Evolutionary conservation across 2,797 vertebrate genomes (phyloP).

Genomic region (Anomalospiza imberbis): DNA sequence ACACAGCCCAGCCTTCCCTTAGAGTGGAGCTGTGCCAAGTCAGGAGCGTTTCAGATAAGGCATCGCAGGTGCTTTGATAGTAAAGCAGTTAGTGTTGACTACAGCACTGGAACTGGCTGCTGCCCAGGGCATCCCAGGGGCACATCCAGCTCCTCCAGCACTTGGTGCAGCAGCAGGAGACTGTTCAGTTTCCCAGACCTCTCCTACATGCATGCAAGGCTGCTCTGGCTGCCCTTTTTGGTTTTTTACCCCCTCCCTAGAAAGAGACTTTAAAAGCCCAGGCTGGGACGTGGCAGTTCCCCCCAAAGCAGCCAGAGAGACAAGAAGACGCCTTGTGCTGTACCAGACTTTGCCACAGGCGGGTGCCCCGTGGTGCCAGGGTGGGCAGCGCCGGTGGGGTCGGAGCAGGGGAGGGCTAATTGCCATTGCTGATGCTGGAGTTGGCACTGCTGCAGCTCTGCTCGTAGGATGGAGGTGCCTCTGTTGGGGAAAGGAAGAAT

Average conservation of each 20-base stretch:
- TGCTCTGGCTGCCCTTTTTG: neutral
- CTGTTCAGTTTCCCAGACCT: neutral
- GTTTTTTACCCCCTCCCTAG: neutral
- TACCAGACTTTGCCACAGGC: constrained; percentile 21
- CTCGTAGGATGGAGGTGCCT: constrained; percentile 94
- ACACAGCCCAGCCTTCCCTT: neutral
- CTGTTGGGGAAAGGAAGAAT: constrained; percentile 63
- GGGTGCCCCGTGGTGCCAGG: neutral
- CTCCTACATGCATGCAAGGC: neutral
- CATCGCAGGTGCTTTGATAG: constrained; percentile 68
- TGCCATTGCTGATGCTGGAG: constrained; percentile 77
- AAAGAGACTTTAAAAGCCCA: constrained; percentile 27
- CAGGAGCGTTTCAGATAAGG: constrained; percentile 64
- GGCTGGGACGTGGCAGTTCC: neutral
- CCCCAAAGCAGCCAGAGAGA: constrained; percentile 9
- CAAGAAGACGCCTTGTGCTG: constrained; percentile 14
- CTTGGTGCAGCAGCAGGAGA: neutral
- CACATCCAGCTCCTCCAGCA: neutral
- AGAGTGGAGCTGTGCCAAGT: neutral
- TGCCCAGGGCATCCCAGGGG: neutral
- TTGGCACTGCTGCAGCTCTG: constrained; percentile 90
- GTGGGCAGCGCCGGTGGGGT: neutral
- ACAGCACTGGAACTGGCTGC: constrained; percentile 29
- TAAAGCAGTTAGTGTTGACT: constrained; percentile 56
- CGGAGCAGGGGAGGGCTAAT: constrained; percentile 43